Conservation (phyloP, 64 coral and sea anemone species). For the Montipora sp. region DNA sequence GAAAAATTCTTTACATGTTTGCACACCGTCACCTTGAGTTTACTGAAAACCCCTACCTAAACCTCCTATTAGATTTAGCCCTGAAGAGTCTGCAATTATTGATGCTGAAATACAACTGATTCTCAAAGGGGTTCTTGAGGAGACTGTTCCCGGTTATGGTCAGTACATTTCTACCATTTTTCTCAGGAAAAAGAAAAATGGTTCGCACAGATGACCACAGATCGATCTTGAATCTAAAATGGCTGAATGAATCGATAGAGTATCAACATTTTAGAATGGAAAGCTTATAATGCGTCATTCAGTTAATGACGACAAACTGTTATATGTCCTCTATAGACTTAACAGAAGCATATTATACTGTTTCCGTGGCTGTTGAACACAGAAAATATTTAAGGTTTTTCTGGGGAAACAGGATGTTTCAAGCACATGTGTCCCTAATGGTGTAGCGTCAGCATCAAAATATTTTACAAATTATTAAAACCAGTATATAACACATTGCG, state of each 20-base stretch:
- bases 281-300: constrained; percentile 14
- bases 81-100: constrained; percentile 11
- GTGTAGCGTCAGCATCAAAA: constrained; percentile 15
- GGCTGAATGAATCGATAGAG: constrained; percentile 46
- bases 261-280: constrained; percentile 66
- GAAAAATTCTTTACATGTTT: constrained; percentile 41
- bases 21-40: constrained; percentile 25
- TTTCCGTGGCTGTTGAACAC: constrained; percentile 34
- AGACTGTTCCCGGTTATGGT: too few relatives aligned
- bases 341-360: constrained; percentile 57
- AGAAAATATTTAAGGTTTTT: constrained; percentile 62
- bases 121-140: constrained; percentile 35
- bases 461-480: constrained; percentile 33
- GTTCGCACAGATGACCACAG: background rate
- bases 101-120: constrained; percentile 32
- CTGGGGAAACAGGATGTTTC: constrained; percentile 48
- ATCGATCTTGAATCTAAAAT: constrained; percentile 53
- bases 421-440: constrained; percentile 40
- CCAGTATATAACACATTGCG: constrained; percentile 28
- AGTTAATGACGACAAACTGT: constrained; percentile 52
- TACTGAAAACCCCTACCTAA: constrained; percentile 8
- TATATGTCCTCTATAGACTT: constrained; percentile 48
- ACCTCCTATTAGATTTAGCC: constrained; percentile 2
- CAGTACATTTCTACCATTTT: constrained; percentile 32
- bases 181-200: constrained; percentile 29